Evolutionary conservation across 2,888 invertebrate species (phyloP).

Genomic region (Brachynemurus nebulosus): DNA sequence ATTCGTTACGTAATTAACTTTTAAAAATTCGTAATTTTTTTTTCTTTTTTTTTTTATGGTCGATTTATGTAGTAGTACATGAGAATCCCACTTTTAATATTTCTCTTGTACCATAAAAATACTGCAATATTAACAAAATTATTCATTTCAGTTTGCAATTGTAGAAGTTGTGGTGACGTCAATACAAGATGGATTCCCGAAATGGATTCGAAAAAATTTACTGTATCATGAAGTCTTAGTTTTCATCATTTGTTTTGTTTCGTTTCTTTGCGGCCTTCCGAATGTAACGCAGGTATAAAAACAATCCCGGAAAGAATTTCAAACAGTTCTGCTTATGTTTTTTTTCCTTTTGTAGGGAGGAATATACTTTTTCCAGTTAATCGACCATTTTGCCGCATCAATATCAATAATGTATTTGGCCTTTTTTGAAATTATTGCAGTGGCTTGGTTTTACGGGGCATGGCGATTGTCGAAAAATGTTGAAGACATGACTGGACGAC

Average conservation of each 20-base stretch:
- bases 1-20: no score
- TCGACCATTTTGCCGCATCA: slow-evolving; percentile 88
- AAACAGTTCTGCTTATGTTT: slow-evolving; percentile 10
- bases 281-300: slow-evolving; percentile 62
- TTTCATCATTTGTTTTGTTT: slow-evolving; percentile 66
- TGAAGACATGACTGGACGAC: slow-evolving; percentile 76
- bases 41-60: no score
- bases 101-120: no score
- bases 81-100: no score
- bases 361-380: slow-evolving; percentile 81
- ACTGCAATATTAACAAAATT: no score
- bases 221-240: slow-evolving; percentile 80
- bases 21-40: no score
- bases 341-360: slow-evolving; percentile 50
- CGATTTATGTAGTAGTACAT: no score
- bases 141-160: slow-evolving; percentile 75
- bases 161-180: slow-evolving; percentile 91
- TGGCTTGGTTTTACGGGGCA: slow-evolving; percentile 86
- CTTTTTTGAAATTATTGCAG: slow-evolving; percentile 83
- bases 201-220: slow-evolving; percentile 67
- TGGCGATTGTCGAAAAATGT: slow-evolving; percentile 66
- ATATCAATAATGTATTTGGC: slow-evolving; percentile 85
- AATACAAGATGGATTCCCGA: slow-evolving; percentile 83
- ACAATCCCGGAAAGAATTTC: not conserved
- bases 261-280: slow-evolving; percentile 74